Conservation (phyloP, 2,797 vertebrate genomes). For the Hipposideros larvatus region DNA sequence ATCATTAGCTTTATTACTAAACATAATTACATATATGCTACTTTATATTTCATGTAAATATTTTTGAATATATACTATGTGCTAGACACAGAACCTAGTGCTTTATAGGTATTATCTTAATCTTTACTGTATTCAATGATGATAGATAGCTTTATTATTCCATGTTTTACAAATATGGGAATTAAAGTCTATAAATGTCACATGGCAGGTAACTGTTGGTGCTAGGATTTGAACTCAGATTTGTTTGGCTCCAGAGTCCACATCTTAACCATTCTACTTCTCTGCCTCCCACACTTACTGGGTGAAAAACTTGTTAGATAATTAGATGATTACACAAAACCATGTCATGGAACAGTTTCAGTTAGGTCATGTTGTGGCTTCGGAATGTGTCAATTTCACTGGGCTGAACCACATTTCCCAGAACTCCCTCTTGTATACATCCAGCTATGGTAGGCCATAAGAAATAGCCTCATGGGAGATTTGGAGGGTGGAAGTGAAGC, state of each 20-base stretch:
- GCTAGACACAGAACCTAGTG: neutral
- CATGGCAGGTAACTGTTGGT: neutral
- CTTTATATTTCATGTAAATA: slow-evolving; percentile 16
- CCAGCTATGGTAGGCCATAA: fast-evolving
- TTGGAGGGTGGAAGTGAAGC: neutral
- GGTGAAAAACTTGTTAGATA: neutral
- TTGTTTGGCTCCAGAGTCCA: neutral
- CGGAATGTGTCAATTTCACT: neutral
- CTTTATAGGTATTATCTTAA: neutral
- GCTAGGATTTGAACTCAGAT: neutral
- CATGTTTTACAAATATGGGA: neutral
- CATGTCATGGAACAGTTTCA: neutral
- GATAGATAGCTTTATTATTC: neutral
- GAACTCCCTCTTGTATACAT: neutral
- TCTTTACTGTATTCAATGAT: neutral
- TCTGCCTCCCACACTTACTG: neutral
- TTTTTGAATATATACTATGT: neutral
- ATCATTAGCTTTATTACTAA: neutral
- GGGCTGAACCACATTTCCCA: neutral
- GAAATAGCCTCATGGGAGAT: neutral
- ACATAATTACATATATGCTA: neutral
- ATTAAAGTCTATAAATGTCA: neutral
- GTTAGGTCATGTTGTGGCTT: neutral
- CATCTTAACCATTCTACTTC: neutral
- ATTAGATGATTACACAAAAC: neutral